Conservation (phyloP, 2,888 invertebrate genomes). For the Leucophenga montana region DNA sequence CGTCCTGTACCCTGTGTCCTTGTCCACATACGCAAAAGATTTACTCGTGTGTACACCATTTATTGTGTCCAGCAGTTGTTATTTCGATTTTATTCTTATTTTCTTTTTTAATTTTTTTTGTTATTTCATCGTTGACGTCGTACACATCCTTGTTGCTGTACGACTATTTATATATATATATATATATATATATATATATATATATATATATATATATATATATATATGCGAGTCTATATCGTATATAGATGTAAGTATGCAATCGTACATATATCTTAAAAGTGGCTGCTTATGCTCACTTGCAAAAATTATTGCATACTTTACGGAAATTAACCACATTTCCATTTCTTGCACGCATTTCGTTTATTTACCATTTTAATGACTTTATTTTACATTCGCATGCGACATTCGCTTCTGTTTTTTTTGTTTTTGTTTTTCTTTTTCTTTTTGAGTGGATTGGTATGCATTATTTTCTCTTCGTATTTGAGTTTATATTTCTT, state of each 20-base stretch:
- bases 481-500: constrained; percentile 24
- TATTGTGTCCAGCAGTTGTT: constrained; percentile 19
- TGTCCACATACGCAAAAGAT: constrained; percentile 51
- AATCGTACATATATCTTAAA: constrained; percentile 27
- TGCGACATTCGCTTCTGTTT: constrained; percentile 16
- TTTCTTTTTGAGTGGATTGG: neutral
- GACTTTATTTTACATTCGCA: constrained; percentile 58
- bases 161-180: constrained; percentile 28
- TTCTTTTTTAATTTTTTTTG: constrained; percentile 39
- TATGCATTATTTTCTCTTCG: neutral
- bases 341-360: constrained; percentile 65
- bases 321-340: constrained; percentile 71
- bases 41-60: constrained; percentile 48
- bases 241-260: constrained; percentile 31
- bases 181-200: constrained; percentile 17
- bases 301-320: constrained; percentile 69
- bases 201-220: too few relatives aligned
- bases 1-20: neutral
- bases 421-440: constrained; percentile 26
- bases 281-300: constrained; percentile 55
- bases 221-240: too few relatives aligned
- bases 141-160: constrained; percentile 31
- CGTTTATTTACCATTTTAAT: constrained; percentile 54
- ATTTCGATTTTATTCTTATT: constrained; percentile 11
- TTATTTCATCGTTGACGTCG: constrained; percentile 49